Evolutionary conservation across 2,888 invertebrate species (phyloP).

Genomic region (Notodonta ziczac): DNA sequence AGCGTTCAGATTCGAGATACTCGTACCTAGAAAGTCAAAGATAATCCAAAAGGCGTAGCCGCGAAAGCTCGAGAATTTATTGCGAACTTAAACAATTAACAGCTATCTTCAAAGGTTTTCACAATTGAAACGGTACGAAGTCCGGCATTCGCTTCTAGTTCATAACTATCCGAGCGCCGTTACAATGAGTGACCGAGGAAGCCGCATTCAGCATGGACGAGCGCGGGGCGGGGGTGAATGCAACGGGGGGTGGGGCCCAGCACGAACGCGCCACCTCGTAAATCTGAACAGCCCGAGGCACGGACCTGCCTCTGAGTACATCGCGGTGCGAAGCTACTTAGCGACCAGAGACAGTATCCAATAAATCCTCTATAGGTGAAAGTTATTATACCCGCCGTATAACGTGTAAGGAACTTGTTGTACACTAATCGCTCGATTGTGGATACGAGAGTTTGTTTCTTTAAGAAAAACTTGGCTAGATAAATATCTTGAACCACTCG

Average conservation of each 20-base stretch:
- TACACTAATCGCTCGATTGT: slow-evolving; percentile 45
- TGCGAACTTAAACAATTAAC: slow-evolving; percentile 51
- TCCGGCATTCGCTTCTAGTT: slow-evolving; percentile 49
- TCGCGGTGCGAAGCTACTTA: slow-evolving; percentile 54
- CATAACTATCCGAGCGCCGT: slow-evolving; percentile 66
- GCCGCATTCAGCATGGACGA: slow-evolving; percentile 49
- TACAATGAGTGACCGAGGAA: slow-evolving; percentile 62
- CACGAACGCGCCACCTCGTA: slow-evolving; percentile 72
- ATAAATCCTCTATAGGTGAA: slow-evolving; percentile 58
- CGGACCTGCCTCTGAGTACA: slow-evolving; percentile 47
- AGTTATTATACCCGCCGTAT: slow-evolving; percentile 49
- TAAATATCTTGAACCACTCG: slow-evolving; percentile 30
- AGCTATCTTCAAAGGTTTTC: slow-evolving; percentile 48
- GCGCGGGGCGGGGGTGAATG: slow-evolving; percentile 35
- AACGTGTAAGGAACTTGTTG: slow-evolving; percentile 43
- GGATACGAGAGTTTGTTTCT: slow-evolving; percentile 37
- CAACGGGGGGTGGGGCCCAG: slow-evolving; percentile 50
- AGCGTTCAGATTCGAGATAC: slow-evolving; percentile 25
- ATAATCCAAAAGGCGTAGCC: slow-evolving; percentile 29
- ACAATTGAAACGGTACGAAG: slow-evolving; percentile 59
- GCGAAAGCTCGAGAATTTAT: slow-evolving; percentile 29
- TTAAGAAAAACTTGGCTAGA: slow-evolving; percentile 29
- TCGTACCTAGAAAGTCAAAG: slow-evolving; percentile 17
- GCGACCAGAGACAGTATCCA: slow-evolving; percentile 56
- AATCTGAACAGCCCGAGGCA: slow-evolving; percentile 65